Evolutionary conservation across 2,888 invertebrate species (phyloP).

Genomic region (Tenodera sinensis): DNA sequence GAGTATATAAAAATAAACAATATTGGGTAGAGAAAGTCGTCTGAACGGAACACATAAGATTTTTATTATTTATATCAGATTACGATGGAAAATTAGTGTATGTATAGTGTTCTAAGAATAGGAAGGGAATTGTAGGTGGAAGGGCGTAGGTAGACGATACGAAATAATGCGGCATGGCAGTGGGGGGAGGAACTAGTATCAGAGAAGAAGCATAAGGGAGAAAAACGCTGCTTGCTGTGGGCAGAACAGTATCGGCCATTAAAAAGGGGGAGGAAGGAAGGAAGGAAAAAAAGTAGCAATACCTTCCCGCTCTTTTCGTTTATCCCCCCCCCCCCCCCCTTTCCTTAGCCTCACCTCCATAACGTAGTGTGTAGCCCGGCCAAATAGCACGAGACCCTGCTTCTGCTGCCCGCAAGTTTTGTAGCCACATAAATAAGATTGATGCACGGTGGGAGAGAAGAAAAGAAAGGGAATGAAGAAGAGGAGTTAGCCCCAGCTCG

Average conservation of each 20-base stretch:
- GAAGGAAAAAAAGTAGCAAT: neutral
- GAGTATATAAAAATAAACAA: too few relatives aligned
- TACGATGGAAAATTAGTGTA: neutral
- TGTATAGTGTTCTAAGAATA: neutral
- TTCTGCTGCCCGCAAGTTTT: constrained; percentile 41
- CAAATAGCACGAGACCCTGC: constrained; percentile 29
- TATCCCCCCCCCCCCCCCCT: neutral
- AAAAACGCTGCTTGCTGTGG: neutral
- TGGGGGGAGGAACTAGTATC: neutral
- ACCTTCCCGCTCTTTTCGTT: neutral
- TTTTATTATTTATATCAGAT: too few relatives aligned
- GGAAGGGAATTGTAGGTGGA: neutral
- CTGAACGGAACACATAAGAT: too few relatives aligned
- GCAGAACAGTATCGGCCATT: constrained; percentile 14
- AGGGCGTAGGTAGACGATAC: neutral
- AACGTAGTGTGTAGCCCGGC: neutral
- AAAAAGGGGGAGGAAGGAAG: neutral
- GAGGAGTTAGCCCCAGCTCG: constrained; percentile 3
- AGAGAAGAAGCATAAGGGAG: constrained; percentile 15
- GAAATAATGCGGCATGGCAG: neutral
- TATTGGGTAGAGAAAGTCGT: too few relatives aligned
- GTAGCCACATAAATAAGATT: constrained; percentile 50
- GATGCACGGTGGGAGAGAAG: constrained; percentile 38
- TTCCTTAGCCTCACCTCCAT: neutral
- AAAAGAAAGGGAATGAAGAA: neutral